Percentiles rank a stretch among this genome's conserved stretches.
These are phyloP conservation scores for Laspeyria flexula DNA, from an alignment of 2,888 invertebrate genomes.

Conservation along the genomic window DNA sequence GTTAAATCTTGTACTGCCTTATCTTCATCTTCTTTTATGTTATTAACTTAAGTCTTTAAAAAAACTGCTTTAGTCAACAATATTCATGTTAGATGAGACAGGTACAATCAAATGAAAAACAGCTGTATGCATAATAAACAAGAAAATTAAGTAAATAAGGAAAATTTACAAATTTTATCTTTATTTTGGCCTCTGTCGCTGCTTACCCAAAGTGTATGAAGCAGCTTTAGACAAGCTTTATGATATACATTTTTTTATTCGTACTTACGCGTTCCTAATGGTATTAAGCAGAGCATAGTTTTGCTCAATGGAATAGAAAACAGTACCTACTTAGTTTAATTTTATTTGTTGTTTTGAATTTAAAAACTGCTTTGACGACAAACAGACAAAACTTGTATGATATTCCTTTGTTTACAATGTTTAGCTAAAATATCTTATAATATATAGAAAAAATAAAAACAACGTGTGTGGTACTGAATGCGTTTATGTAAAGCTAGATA, in stretches of 20 bases:
- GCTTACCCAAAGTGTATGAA: constrained; percentile 4
- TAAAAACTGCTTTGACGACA: too few species aligned
- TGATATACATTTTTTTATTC: constrained; percentile 5
- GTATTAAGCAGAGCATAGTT: constrained; percentile 3
- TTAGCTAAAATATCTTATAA: too few species aligned
- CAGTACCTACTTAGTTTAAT: too few species aligned
- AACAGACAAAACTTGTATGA: too few species aligned
- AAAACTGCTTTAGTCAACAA: neutral
- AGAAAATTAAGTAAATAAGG: constrained; percentile 4
- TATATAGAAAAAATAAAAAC: too few species aligned
- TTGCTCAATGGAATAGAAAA: too few species aligned
- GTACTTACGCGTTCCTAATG: neutral
- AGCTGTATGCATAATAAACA: constrained; percentile 1
- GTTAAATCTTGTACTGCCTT: neutral
- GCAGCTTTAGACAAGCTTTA: constrained; percentile 4
- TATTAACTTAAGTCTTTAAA: neutral
- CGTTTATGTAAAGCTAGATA: too few species aligned
- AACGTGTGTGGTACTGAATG: too few species aligned
- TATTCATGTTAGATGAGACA: neutral
- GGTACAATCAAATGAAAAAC: neutral
- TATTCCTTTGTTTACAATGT: too few species aligned
- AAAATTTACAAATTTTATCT: constrained; percentile 6
- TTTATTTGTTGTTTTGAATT: too few species aligned
- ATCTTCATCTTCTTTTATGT: neutral
- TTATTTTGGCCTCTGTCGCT: neutral